A percentile compares a stretch with the other conserved stretches of the same genome.
Conservation (phyloP, 2,888 invertebrate genomes). For the Thumatha senex region DNA sequence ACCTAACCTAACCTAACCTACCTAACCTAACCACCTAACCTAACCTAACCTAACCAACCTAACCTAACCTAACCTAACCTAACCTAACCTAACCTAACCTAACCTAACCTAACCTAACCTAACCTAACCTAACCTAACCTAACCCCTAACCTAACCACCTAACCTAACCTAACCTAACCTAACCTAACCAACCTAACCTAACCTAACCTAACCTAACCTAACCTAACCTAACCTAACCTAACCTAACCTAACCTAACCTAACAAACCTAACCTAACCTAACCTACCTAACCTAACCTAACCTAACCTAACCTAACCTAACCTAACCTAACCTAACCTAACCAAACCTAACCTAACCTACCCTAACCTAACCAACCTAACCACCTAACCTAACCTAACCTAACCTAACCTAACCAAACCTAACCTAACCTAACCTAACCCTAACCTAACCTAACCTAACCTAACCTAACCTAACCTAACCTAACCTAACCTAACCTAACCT, state of each 20-base stretch:
- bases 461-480: constrained; percentile 4
- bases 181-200: too few species aligned
- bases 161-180: too few species aligned
- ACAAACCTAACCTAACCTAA: constrained; percentile 19
- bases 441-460: constrained; percentile 16
- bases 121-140: constrained; percentile 1
- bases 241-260: constrained; percentile 16
- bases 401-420: constrained; percentile 18
- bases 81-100: constrained; percentile 7
- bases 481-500: constrained; percentile 8
- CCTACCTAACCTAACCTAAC: constrained; percentile 19
- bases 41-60: too few species aligned
- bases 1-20: too few species aligned
- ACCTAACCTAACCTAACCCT: constrained; percentile 17
- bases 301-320: constrained; percentile 16
- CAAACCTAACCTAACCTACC: constrained; percentile 16
- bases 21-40: too few species aligned
- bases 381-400: constrained; percentile 19
- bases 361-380: too few species aligned
- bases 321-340: constrained; percentile 18
- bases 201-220: constrained; percentile 9
- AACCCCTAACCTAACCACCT: too few species aligned
- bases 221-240: constrained; percentile 16
- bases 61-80: constrained; percentile 1
- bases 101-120: constrained; percentile 8